Evolutionary conservation across 2,113 vertebrate species (phyloP).

Genomic region (Nothoprocta pentlandii): DNA sequence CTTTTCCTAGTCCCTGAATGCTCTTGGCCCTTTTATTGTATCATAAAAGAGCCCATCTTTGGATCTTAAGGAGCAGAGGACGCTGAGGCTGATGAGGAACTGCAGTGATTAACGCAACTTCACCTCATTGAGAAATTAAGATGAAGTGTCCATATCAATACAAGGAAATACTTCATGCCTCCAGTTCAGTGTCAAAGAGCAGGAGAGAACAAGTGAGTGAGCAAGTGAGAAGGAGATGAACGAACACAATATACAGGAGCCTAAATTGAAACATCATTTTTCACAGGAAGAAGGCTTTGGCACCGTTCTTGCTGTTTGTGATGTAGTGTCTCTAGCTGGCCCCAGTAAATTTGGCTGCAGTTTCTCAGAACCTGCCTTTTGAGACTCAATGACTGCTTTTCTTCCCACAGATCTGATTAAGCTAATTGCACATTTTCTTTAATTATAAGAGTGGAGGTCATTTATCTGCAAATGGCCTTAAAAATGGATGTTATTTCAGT

Average conservation of each 20-base stretch:
- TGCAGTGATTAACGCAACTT: not conserved
- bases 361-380: conserved; percentile 75
- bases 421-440: conserved; percentile 69
- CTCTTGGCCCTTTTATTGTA: not conserved
- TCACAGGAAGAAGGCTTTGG: conserved; percentile 50
- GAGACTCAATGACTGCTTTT: conserved; percentile 57
- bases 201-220: conserved; percentile 43
- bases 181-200: conserved; percentile 30
- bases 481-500: conserved; percentile 19
- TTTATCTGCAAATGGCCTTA: conserved; percentile 51
- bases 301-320: conserved; percentile 36
- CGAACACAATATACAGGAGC: conserved; percentile 53
- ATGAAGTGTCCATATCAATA: not conserved
- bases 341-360: conserved; percentile 58
- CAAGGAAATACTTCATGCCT: conserved; percentile 17
- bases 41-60: not conserved
- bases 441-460: conserved; percentile 55
- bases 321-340: conserved; percentile 39
- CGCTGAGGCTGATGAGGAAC: not conserved
- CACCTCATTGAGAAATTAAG: conserved; percentile 28
- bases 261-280: conserved; percentile 69
- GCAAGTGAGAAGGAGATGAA: conserved; percentile 50
- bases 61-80: not conserved
- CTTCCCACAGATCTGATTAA: conserved; percentile 70
- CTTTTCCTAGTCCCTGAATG: not conserved